Conservation (phyloP, 2,888 invertebrate species). For the Sarcophaga variegata region DNA sequence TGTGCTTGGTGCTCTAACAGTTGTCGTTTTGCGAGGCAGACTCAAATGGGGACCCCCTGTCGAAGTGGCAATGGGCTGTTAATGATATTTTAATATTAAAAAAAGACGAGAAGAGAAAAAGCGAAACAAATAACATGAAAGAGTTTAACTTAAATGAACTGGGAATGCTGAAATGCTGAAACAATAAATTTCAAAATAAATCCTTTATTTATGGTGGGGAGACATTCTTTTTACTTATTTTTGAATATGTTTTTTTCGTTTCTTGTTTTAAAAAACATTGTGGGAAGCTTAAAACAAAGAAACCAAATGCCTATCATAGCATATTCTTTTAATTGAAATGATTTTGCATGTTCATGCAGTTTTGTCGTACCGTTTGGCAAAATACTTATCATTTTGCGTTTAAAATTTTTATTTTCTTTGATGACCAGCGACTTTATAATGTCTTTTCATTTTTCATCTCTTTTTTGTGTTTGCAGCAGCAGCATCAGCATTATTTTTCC, state of each 20-base stretch:
- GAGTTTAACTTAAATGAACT: background rate
- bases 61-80: slow-evolving; percentile 80
- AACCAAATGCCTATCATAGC: too few relatives aligned
- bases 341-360: too few relatives aligned
- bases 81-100: slow-evolving; percentile 71
- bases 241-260: background rate
- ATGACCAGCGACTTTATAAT: slow-evolving; percentile 30
- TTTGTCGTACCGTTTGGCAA: too few relatives aligned
- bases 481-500: background rate
- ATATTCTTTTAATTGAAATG: too few relatives aligned
- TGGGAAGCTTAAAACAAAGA: too few relatives aligned
- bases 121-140: background rate
- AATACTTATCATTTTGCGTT: slow-evolving; percentile 10
- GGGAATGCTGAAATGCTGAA: background rate
- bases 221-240: background rate
- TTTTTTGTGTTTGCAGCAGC: too few relatives aligned
- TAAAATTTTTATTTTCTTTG: slow-evolving; percentile 22
- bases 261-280: background rate
- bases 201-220: background rate
- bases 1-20: background rate
- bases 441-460: background rate
- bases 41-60: slow-evolving; percentile 75
- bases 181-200: slow-evolving; percentile 11
- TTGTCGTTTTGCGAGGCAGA: background rate
- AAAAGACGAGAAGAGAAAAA: background rate